Evolutionary conservation across 2,888 invertebrate genomes (phyloP), one percentile per base, ranked within the genome.

Genomic region (Cremastobaeus sp.): DNA sequence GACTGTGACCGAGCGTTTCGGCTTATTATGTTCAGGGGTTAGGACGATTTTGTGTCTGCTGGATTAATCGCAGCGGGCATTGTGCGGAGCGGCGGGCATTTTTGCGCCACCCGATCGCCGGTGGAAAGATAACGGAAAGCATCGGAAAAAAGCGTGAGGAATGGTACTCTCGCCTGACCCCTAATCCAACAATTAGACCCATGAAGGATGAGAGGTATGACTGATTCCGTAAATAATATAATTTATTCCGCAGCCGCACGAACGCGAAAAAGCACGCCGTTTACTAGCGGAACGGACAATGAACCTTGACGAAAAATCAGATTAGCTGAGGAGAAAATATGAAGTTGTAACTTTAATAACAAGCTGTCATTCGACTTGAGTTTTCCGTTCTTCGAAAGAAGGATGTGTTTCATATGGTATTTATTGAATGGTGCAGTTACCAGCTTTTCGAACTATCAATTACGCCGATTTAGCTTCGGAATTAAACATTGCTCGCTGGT

Each of bases 1-100:
- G 72, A 73, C 73, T 64, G 65, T 65, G 39, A 76, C 57, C 52
- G 52, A 50, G 59, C 54, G 41, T 66, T 55, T 54, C 8, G 34
- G 55, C 50, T 54, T 43, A 65, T 60, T 47, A 59, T 30, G 37
- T 14, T 21, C 34, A 5, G 6, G 21, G 5, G 14, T 34, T 57
- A 47, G 20, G 47, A 47, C 54, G 54, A 64, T 64, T 52, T 64
- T 12, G 50, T n/a, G 39, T 32, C 17, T 11, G 30, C n/a, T n/a
- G 18, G 50, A 62, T 62, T 50, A 48, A 62, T 52, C 47, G 17
- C 34, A 3, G n/a, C n/a, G 35, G 35, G 35, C 28, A 12, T 6
- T 18, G 20, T 34, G n/a, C n/a, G n/a, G n/a, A n/a, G n/a, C n/a
- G n/a, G n/a, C n/a, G n/a, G n/a, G n/a, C n/a, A n/a, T 28, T 54